Conservation (phyloP, 2,113 vertebrate genomes). For the Pterocles burchelli region DNA sequence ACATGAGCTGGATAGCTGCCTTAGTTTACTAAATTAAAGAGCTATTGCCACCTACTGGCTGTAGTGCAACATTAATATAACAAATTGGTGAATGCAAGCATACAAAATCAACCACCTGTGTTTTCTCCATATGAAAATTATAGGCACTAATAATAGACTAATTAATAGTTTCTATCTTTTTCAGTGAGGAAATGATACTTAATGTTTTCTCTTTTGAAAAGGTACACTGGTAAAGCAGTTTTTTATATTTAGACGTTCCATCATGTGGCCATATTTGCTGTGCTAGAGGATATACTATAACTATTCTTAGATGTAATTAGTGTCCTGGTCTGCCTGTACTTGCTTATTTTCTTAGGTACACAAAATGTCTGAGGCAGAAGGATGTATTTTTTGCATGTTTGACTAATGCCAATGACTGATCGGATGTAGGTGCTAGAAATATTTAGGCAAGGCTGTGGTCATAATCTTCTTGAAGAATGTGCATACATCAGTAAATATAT, state of each 20-base stretch:
- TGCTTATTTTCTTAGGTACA: not conserved
- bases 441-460: not conserved
- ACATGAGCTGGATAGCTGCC: not conserved
- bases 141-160: not conserved
- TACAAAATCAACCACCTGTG: not conserved
- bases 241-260: not conserved
- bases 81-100: not conserved
- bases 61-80: not conserved
- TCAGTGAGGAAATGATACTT: not conserved
- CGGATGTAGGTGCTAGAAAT: not conserved
- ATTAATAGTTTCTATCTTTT: not conserved
- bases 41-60: conserved; percentile 60
- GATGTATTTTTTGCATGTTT: not conserved
- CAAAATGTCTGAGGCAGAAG: not conserved
- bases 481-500: not conserved
- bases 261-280: not conserved
- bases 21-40: not conserved
- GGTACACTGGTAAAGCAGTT: not conserved
- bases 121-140: not conserved
- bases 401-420: rapidly evolving
- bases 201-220: not conserved
- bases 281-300: not conserved
- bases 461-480: not conserved
- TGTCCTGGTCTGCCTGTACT: not conserved
- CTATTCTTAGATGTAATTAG: not conserved